Evolutionary conservation across 2,888 invertebrate species (phyloP).

Genomic region (Spilosoma lubricipeda): DNA sequence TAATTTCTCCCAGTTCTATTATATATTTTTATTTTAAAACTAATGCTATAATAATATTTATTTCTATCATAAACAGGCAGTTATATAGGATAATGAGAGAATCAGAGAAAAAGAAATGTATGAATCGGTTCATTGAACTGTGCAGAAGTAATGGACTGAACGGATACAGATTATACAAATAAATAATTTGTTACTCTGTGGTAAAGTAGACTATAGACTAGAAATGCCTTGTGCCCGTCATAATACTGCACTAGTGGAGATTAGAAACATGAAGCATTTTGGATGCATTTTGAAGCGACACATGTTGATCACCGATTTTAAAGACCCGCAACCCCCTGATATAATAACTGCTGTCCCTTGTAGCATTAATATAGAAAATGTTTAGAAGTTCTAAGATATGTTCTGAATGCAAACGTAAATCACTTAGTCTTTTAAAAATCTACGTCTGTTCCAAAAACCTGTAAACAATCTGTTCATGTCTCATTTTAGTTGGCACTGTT

Average conservation of each 20-base stretch:
- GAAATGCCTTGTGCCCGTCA: conserved; percentile 52
- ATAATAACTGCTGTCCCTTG: conserved; percentile 28
- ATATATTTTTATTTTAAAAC: conserved; percentile 51
- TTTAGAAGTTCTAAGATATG: conserved; percentile 62
- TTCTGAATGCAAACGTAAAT: conserved; percentile 80
- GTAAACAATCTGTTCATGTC: conserved; percentile 10
- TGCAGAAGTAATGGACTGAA: conserved; percentile 74
- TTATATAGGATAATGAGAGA: conserved; percentile 80
- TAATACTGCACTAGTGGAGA: conserved; percentile 50
- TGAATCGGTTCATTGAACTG: conserved; percentile 77
- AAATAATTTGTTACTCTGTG: conserved; percentile 60
- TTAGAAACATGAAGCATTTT: conserved; percentile 59
- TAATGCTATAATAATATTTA: conserved; percentile 62
- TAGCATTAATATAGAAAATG: conserved; percentile 34
- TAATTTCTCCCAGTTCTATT: conserved; percentile 7
- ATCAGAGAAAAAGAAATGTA: conserved; percentile 78
- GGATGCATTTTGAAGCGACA: conserved; percentile 67
- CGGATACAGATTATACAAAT: conserved; percentile 77
- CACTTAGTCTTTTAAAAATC: conserved; percentile 44
- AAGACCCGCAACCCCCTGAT: conserved; percentile 51
- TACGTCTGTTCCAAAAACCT: conserved; percentile 6
- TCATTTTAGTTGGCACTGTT: neutral
- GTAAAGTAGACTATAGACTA: conserved; percentile 73
- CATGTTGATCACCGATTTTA: conserved; percentile 41
- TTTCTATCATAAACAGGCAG: conserved; percentile 77